Percentiles rank a stretch among this genome's conserved stretches.
phyloP scores from a whole-genome alignment of 1,140 invertebrate genomes.

The Drosophila cardini region DNA sequence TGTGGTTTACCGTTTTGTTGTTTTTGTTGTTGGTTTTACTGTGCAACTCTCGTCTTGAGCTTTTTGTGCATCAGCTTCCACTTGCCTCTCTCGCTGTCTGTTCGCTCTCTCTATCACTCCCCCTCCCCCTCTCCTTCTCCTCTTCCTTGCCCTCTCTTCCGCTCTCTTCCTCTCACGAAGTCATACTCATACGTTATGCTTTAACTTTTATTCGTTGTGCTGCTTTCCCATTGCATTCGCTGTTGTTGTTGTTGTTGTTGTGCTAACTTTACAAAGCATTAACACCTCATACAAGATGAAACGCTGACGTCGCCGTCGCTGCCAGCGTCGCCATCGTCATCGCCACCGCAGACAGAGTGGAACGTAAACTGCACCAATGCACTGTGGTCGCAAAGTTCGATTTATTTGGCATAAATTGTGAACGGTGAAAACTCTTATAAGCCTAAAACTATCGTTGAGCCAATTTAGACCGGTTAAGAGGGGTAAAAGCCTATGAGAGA shows the following conservation, averaged over 20 bases:
- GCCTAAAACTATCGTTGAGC: too few relatives aligned
- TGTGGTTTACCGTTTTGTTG: conserved; percentile 54
- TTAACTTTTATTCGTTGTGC: conserved; percentile 43
- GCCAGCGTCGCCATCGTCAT: neutral
- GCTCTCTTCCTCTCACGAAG: neutral
- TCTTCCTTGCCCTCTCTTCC: neutral
- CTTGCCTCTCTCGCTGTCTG: neutral
- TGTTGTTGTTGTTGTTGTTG: conserved; percentile 34
- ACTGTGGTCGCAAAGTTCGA: too few relatives aligned
- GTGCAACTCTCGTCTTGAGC: conserved; percentile 47
- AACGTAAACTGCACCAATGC: neutral
- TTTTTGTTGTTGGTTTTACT: conserved; percentile 42
- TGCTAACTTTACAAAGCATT: conserved; percentile 73
- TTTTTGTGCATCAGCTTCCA: conserved; percentile 32
- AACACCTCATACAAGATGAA: conserved; percentile 70
- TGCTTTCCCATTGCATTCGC: neutral
- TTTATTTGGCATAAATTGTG: neutral
- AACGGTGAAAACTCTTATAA: too few relatives aligned
- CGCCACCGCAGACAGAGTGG: conserved; percentile 36
- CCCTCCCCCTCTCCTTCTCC: neutral
- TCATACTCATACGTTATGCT: conserved; percentile 34
- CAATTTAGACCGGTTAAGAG: too few relatives aligned
- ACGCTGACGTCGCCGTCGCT: neutral
- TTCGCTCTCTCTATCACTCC: neutral
- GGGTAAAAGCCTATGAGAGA: too few relatives aligned